Evolutionary conservation across 2,797 vertebrate genomes (phyloP), one percentile per base, ranked within the genome.

Genomic region (Eupleurogrammus muticus): DNA sequence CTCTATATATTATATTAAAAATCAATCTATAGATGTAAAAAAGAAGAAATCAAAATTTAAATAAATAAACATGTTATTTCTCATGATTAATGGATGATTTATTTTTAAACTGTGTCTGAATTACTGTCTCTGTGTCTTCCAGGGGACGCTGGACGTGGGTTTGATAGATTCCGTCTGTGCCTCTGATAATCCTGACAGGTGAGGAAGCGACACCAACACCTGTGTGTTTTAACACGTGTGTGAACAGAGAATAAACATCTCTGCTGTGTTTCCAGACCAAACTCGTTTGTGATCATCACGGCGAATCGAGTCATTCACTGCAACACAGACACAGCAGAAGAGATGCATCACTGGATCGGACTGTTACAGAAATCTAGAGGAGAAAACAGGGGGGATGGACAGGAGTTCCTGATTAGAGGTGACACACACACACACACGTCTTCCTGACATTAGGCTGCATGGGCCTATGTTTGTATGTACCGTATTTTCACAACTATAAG

Each of bases 331-430:
- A 93, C 90, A 0, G 92, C 95, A 0, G 95, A 96, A 82, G 95
- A 95, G 90, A 96, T 96, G 95, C 95, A 96, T 76, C 95, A 96
- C 88, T 96, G 95, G 95, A 96, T 96, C 42, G 93, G 95, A 40
- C 91, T 96, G 65, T 89, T 96, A 78, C 95, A 96, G 85, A 96
- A 95, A 65, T 94, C 95, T 9, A 95, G 95, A 42, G 94, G 94
- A 77, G 95, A 95, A 65, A 71, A 92, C n/a, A 91, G 80, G 68
- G 86, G 90, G 0, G 95, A 95, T 0, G 95, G 94, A 0, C 94
- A 95, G 84, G 95, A 95, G 80, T 95, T 96, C 78, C 73, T 95
- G 17, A 93, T 96, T 71, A 91, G 95, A 90, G 95, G 95, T 95
- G 64, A 80, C 90, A 54, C 9, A 49, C n/a, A n/a, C 14, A 21